Conservation (phyloP, 1,140 invertebrate species). For the Drosophila dunni region DNA sequence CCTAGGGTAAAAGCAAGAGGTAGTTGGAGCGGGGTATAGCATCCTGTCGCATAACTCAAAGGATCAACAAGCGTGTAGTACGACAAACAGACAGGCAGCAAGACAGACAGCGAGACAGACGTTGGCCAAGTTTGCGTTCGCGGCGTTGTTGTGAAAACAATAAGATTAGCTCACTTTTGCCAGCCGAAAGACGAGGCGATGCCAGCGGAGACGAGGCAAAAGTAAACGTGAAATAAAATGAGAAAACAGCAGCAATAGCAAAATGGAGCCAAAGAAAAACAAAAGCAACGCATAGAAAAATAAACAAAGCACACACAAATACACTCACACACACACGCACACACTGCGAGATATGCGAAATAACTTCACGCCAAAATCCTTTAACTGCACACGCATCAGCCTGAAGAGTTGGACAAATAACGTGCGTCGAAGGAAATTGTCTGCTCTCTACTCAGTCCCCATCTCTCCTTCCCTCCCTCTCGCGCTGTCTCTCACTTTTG, state of each 20-base stretch:
- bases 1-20: constrained; percentile 29
- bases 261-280: constrained; percentile 63
- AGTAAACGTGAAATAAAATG: constrained; percentile 52
- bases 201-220: neutral
- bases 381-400: constrained; percentile 72
- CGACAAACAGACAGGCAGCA: constrained; percentile 2
- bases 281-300: constrained; percentile 73
- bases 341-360: constrained; percentile 44
- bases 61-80: constrained; percentile 62
- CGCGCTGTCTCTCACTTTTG: neutral
- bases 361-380: constrained; percentile 73
- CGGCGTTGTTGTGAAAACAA: constrained; percentile 74
- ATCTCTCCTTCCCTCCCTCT: neutral
- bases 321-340: constrained; percentile 17
- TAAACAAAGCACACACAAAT: constrained; percentile 59
- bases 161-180: constrained; percentile 81
- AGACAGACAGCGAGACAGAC: neutral
- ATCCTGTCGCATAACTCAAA: constrained; percentile 73
- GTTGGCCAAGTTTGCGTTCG: constrained; percentile 39
- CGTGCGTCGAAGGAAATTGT: constrained; percentile 58
- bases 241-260: constrained; percentile 35
- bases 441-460: neutral
- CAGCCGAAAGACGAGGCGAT: constrained; percentile 13
- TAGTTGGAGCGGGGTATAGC: neutral
- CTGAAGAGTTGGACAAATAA: constrained; percentile 76